Evolutionary conservation across 2,113 vertebrate species (phyloP), one percentile per base, ranked within the genome.

Genomic region (Tetrao urogallus): DNA sequence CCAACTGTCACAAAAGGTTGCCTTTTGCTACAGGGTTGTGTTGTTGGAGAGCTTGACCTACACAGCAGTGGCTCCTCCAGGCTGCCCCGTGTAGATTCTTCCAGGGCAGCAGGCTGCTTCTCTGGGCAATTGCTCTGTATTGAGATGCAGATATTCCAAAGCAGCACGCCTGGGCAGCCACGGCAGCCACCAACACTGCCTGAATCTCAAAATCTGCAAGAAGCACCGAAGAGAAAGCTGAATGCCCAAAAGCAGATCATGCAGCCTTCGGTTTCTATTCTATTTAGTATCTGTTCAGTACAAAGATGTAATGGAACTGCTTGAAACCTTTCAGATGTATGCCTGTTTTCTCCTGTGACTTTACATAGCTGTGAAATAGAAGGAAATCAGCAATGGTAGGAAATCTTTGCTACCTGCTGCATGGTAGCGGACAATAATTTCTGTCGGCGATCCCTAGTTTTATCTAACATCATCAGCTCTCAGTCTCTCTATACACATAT

Each of bases 1-100:
- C 36, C 19, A 77, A 8, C 77, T 94, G 92, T 90, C 92, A 92
- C 69, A 66, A 90, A 95, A 94, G 45, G 85, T 93, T 94, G 71
- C 42, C 78, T 64, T 73, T 85, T 54, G 65, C 92, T 89, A 47
- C 70, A 28, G 81, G 90, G 30, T 8, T 32, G n/a, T 72, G 86
- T 69, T 94, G 57, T 65, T 92, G 90, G 71, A 92, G 52, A 43
- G 66, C 24, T 0, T 79, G 95, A 88, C 75, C 90, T 89, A 66
- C 76, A 20, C 40, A 50, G 81, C 75, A 61, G 74, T 3, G 61
- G 57, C 75, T 47, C 77, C 93, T 88, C 28, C 0, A 0, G 86
- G 86, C 95, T 79, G 64, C 13, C 9, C 74, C 57, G 45, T 78
- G n/a, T 2, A 48, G 69, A 40, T 57, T 54, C 50, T 61, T 13